Percentiles rank a stretch among this genome's conserved stretches.
Conservation (phyloP, 2,113 vertebrate genomes). For the Pseudonaja textilis region DNA sequence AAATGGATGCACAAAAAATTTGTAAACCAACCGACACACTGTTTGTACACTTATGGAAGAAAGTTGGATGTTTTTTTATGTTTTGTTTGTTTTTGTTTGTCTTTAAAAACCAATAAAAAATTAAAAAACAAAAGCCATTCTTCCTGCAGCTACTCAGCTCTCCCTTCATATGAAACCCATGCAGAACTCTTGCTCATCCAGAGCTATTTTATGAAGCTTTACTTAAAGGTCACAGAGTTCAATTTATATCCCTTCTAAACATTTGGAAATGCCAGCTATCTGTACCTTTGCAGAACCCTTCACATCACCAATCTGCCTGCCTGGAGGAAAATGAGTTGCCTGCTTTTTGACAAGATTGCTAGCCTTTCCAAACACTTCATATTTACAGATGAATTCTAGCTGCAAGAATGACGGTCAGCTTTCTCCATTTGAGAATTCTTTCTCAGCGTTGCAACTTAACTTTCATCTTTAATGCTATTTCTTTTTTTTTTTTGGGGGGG, state of each 20-base stretch:
- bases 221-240: conserved; percentile 57
- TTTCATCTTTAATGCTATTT: background rate
- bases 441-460: background rate
- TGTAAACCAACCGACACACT: no score
- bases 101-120: no score
- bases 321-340: background rate
- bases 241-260: conserved; percentile 47
- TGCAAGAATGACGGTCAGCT: background rate
- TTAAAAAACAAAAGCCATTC: background rate
- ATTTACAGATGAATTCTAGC: conserved; percentile 5
- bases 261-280: conserved; percentile 53
- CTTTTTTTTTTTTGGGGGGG: background rate
- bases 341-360: background rate
- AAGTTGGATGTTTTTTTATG: no score
- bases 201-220: conserved; percentile 31
- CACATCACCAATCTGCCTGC: conserved; percentile 12
- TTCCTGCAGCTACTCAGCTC: background rate
- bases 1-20: no score
- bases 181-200: background rate
- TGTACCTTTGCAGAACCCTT: conserved; percentile 44
- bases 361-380: background rate
- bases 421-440: background rate
- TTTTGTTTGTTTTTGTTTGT: no score
- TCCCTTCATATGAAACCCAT: rapidly evolving
- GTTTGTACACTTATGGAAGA: no score